A percentile compares a stretch with the other conserved stretches of the same genome.
Evolutionary conservation across 1,140 invertebrate genomes (phyloP).

Genomic region (Berghia stephanieae): DNA sequence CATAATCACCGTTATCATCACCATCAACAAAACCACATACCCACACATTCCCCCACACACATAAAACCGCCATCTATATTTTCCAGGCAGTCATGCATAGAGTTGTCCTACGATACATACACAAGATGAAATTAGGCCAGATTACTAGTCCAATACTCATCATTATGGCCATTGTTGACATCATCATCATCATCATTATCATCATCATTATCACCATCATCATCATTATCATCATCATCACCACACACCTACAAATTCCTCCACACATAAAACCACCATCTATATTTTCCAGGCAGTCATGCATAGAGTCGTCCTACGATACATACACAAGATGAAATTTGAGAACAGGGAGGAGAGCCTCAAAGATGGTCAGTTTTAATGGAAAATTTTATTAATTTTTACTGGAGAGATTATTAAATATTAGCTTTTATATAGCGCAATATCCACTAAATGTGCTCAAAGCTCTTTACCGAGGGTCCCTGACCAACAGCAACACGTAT

Average conservation of each 20-base stretch:
- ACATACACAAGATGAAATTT: conserved; percentile 52
- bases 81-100: conserved; percentile 46
- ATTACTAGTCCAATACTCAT: neutral
- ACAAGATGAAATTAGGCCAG: conserved; percentile 50
- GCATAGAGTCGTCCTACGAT: conserved; percentile 45
- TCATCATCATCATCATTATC: neutral
- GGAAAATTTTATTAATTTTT: neutral
- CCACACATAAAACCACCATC: too few relatives aligned
- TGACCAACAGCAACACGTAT: too few relatives aligned
- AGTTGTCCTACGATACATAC: conserved; percentile 45
- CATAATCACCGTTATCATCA: too few relatives aligned
- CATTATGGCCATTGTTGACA: neutral
- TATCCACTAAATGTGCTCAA: too few relatives aligned
- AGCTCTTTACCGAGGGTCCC: too few relatives aligned
- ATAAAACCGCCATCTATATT: neutral
- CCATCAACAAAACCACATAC: too few relatives aligned
- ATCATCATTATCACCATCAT: neutral
- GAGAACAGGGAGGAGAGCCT: conserved; percentile 46
- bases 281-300: conserved; percentile 40
- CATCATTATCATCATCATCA: neutral
- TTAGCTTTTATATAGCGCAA: neutral
- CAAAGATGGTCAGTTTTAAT: conserved; percentile 36
- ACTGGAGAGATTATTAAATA: neutral
- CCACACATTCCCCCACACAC: too few relatives aligned
- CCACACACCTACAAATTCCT: too few relatives aligned